Evolutionary conservation across 1,140 invertebrate genomes (phyloP).

Genomic region (Myzus persicae): DNA sequence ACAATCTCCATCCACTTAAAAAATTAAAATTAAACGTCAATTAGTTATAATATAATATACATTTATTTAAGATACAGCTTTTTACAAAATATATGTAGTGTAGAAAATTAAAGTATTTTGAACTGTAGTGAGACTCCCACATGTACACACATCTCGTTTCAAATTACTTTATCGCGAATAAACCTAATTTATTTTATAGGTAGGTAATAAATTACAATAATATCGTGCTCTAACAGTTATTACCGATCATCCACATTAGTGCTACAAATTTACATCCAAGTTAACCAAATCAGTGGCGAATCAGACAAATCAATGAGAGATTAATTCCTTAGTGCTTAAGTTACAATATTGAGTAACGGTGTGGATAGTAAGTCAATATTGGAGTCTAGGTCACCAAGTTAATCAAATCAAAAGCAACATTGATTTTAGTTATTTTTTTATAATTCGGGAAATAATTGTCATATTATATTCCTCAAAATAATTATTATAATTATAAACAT

Average conservation of each 20-base stretch:
- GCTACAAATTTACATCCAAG: not conserved
- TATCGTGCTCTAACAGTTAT: not conserved
- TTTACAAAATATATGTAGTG: not conserved
- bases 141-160: too few species aligned
- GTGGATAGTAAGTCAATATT: not conserved
- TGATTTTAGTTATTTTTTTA: not conserved
- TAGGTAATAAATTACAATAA: not conserved
- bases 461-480: not conserved
- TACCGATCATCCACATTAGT: not conserved
- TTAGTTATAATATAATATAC: not conserved
- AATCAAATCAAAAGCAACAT: not conserved
- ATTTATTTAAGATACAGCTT: not conserved
- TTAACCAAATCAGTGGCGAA: not conserved
- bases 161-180: not conserved
- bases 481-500: too few species aligned
- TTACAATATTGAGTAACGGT: not conserved
- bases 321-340: not conserved
- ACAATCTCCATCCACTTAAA: not conserved
- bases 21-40: not conserved
- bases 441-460: not conserved
- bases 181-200: not conserved
- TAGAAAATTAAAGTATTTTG: too few species aligned
- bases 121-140: too few species aligned
- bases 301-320: not conserved
- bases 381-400: not conserved